phyloP scores from a whole-genome alignment of 2,888 invertebrate species.

The Pollenia griseotomentosa region DNA sequence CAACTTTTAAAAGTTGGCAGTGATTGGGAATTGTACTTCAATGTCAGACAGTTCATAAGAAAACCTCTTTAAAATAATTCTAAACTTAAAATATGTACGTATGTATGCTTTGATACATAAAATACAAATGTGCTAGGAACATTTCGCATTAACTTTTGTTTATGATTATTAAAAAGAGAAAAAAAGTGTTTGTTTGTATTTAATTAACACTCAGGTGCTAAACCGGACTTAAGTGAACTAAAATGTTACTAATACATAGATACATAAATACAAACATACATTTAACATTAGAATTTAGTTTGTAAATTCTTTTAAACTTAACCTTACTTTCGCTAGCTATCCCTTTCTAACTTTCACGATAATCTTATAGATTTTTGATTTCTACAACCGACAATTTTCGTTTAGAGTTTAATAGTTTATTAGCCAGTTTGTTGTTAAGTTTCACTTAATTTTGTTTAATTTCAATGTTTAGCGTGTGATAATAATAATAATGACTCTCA shows the following conservation, averaged over 20 bases:
- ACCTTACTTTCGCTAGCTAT: neutral
- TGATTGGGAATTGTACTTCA: neutral
- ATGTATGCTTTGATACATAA: neutral
- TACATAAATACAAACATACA: neutral
- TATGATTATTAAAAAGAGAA: neutral
- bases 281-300: neutral
- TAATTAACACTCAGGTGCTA: slow-evolving; percentile 79
- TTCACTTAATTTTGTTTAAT: neutral
- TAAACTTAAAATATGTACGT: neutral
- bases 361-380: no score
- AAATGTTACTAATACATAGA: neutral
- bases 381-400: neutral
- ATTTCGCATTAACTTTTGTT: neutral
- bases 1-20: neutral
- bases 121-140: neutral
- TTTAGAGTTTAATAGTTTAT: neutral
- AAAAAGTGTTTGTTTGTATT: slow-evolving; percentile 62
- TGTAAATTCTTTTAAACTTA: neutral
- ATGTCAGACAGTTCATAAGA: neutral
- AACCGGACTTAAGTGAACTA: slow-evolving; percentile 76
- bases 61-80: neutral
- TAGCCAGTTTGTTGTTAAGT: neutral
- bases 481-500: neutral
- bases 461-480: neutral
- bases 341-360: neutral